Percentiles rank a stretch among this genome's conserved stretches.
Conservation (phyloP, 2,888 invertebrate species). For the Oscheius myriophilus region DNA sequence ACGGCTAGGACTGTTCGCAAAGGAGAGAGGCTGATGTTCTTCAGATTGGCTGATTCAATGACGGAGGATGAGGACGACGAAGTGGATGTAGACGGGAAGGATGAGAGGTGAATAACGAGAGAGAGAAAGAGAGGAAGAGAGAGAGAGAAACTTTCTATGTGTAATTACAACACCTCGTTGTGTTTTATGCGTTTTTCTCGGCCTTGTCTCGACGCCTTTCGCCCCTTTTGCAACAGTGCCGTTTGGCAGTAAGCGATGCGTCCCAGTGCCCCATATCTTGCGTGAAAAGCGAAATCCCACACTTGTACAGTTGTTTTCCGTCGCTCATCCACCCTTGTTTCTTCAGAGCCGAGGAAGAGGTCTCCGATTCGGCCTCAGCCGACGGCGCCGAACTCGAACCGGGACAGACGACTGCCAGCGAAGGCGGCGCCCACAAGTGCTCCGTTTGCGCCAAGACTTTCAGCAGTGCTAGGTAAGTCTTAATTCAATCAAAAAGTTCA, state of each 20-base stretch:
- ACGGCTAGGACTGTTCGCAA: slow-evolving; percentile 34
- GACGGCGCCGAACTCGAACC: slow-evolving; percentile 43
- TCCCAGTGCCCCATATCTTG: too few relatives aligned
- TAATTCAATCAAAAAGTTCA: too few relatives aligned
- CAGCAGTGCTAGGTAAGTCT: slow-evolving; percentile 81
- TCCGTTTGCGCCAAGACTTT: slow-evolving; percentile 98
- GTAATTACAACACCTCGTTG: too few relatives aligned
- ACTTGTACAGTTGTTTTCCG: too few relatives aligned
- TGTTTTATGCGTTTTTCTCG: too few relatives aligned
- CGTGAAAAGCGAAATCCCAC: too few relatives aligned
- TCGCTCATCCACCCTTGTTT: too few relatives aligned
- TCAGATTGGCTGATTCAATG: slow-evolving; percentile 40
- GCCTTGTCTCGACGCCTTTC: too few relatives aligned
- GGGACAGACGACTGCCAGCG: slow-evolving; percentile 38
- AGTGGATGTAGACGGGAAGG: slow-evolving; percentile 35
- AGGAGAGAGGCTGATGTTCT: slow-evolving; percentile 48
- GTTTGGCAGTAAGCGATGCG: too few relatives aligned
- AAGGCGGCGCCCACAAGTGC: slow-evolving; percentile 92
- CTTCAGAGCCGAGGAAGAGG: slow-evolving; percentile 29
- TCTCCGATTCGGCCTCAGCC: slow-evolving; percentile 22
- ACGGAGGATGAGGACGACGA: slow-evolving; percentile 43
- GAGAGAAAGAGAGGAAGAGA: slow-evolving; percentile 1
- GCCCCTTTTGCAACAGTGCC: too few relatives aligned
- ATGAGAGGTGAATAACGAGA: slow-evolving; percentile 32
- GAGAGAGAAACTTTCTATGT: not conserved